Evolutionary conservation across 2,888 invertebrate genomes (phyloP).

Genomic region (Antheraea yamamai): DNA sequence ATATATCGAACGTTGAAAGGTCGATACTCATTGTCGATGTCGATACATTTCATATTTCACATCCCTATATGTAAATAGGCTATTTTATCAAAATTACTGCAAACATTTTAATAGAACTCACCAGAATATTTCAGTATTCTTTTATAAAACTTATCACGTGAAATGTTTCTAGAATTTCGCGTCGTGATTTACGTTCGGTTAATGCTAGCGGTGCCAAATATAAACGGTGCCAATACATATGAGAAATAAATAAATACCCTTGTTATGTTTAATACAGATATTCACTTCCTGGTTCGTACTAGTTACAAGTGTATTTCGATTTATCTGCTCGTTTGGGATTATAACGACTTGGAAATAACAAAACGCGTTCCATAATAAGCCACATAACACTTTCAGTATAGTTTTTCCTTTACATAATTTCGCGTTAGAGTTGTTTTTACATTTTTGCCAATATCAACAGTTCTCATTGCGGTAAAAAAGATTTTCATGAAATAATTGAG

Average conservation of each 20-base stretch:
- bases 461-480: too few species aligned
- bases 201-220: conserved; percentile 74
- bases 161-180: neutral
- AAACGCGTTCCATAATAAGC: neutral
- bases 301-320: neutral
- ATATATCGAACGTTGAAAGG: neutral
- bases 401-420: neutral
- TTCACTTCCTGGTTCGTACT: conserved; percentile 19
- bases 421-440: neutral
- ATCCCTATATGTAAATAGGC: neutral
- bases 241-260: conserved; percentile 13
- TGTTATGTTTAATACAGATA: conserved; percentile 14
- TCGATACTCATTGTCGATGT: neutral
- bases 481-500: too few species aligned
- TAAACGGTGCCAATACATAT: conserved; percentile 62
- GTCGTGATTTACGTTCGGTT: conserved; percentile 37
- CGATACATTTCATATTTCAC: neutral
- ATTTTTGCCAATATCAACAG: too few species aligned
- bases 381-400: neutral
- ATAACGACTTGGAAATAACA: neutral
- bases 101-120: neutral
- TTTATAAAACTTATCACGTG: neutral
- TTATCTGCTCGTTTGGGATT: conserved; percentile 11
- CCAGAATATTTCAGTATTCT: neutral
- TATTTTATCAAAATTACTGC: neutral